A percentile compares a stretch with the other conserved stretches of the same genome.
These are phyloP conservation scores for Saccostrea cuccullata DNA, from an alignment of 1,140 invertebrate species.

Conservation along the genomic window DNA sequence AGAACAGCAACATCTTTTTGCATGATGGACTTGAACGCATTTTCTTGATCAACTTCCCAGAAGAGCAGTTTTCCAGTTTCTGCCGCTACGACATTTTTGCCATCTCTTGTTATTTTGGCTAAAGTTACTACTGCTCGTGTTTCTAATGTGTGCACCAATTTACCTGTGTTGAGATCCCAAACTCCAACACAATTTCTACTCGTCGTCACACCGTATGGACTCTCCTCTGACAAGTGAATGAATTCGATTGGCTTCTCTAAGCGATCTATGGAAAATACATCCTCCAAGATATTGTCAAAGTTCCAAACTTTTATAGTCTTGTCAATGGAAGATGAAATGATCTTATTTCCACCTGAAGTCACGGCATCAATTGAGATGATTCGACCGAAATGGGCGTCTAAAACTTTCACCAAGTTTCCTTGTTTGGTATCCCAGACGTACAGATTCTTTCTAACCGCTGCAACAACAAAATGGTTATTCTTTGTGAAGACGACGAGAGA, in stretches of 20 bases:
- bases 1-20: constrained; percentile 93
- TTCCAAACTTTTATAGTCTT: constrained; percentile 99
- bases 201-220: constrained; percentile 72
- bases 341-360: constrained; percentile 94
- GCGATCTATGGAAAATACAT: constrained; percentile 96
- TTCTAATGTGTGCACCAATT: constrained; percentile 89
- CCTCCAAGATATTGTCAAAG: constrained; percentile 98
- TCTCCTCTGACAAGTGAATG: constrained; percentile 80
- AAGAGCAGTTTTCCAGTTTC: constrained; percentile 95
- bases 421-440: constrained; percentile 93
- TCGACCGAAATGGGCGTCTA: constrained; percentile 97
- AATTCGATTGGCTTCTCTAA: constrained; percentile 97
- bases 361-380: constrained; percentile 92
- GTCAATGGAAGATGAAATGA: constrained; percentile 97
- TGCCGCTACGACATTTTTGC: constrained; percentile 90
- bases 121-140: constrained; percentile 84
- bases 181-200: constrained; percentile 93
- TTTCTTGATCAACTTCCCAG: constrained; percentile 92
- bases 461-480: constrained; percentile 93
- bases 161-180: constrained; percentile 94
- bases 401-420: constrained; percentile 89
- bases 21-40: constrained; percentile 85
- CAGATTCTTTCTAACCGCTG: constrained; percentile 95
- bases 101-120: constrained; percentile 87
- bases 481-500: constrained; percentile 89